phyloP scores from a whole-genome alignment of 2,113 vertebrate species.

The Pygoscelis adeliae region DNA sequence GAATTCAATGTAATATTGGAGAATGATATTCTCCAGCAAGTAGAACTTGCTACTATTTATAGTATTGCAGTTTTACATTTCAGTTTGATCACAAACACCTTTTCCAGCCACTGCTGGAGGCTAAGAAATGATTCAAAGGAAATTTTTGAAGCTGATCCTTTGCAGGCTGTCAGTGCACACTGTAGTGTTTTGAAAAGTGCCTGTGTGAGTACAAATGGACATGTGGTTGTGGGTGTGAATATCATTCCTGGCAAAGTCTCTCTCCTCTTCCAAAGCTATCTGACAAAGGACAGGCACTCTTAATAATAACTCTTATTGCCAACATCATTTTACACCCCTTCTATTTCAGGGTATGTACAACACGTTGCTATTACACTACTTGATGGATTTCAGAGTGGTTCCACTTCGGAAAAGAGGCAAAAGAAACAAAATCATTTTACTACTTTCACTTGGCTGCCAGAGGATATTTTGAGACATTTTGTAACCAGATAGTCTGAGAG shows the following conservation, averaged over 20 bases:
- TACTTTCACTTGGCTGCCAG: constrained; percentile 8
- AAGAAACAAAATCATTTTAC: constrained; percentile 16
- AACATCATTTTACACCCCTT: constrained; percentile 15
- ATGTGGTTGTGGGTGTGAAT: not conserved
- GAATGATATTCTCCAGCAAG: not conserved
- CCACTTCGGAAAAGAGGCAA: not conserved
- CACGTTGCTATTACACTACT: not conserved
- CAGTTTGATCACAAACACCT: constrained; percentile 19
- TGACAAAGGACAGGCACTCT: not conserved
- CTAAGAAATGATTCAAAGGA: not conserved
- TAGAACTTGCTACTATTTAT: not conserved
- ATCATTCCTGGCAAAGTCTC: not conserved
- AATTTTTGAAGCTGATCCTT: not conserved
- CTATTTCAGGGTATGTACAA: not conserved
- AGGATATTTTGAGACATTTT: constrained; percentile 7
- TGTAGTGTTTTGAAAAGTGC: not conserved
- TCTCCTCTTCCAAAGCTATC: not conserved
- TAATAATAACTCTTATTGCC: not conserved
- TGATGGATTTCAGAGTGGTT: not conserved
- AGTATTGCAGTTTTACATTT: not conserved
- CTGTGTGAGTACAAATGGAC: not conserved
- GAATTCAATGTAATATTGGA: not conserved
- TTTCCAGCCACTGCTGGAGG: not conserved
- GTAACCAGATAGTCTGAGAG: not conserved
- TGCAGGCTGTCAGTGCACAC: not conserved